A percentile compares a stretch with the other conserved stretches of the same genome.
Evolutionary conservation across 1,140 invertebrate species (phyloP).

Genomic region (Oedothorax gibbosus): DNA sequence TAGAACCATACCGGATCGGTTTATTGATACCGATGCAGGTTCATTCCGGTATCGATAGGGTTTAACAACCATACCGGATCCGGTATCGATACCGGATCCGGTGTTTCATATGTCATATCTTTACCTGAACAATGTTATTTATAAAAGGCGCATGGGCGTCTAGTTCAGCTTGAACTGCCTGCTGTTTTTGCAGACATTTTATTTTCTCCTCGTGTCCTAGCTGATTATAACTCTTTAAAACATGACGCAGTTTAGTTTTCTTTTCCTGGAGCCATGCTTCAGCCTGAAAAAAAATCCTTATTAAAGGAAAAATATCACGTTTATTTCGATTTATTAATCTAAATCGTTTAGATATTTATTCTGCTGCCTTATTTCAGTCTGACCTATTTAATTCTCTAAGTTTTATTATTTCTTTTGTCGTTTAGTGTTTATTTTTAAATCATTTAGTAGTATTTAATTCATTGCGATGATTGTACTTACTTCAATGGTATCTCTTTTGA

Average conservation of each 20-base stretch:
- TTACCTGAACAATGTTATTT: conserved; percentile 80
- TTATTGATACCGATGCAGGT: no score
- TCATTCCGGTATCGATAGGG: no score
- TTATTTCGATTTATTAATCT: not conserved
- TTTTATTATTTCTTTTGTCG: no score
- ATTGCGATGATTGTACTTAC: conserved; percentile 64
- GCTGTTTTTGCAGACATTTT: conserved; percentile 96
- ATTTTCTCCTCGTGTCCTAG: conserved; percentile 74
- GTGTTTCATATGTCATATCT: not conserved
- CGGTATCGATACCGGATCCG: no score
- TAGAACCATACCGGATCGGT: no score
- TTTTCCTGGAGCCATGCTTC: conserved; percentile 95
- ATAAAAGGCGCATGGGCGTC: conserved; percentile 88
- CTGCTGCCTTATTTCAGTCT: no score
- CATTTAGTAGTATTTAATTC: not conserved
- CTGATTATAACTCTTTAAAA: conserved; percentile 75
- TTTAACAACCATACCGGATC: no score
- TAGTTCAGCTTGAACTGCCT: conserved; percentile 96
- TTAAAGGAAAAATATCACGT: not conserved
- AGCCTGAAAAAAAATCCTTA: conserved; percentile 69
- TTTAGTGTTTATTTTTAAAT: not conserved
- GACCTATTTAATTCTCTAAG: no score
- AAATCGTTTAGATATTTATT: no score
- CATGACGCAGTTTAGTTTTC: conserved; percentile 84
- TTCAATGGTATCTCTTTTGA: conserved; percentile 88